Evolutionary conservation across 2,888 invertebrate genomes (phyloP), one percentile per base, ranked within the genome.

Genomic region (Chrysotoxum bicinctum): DNA sequence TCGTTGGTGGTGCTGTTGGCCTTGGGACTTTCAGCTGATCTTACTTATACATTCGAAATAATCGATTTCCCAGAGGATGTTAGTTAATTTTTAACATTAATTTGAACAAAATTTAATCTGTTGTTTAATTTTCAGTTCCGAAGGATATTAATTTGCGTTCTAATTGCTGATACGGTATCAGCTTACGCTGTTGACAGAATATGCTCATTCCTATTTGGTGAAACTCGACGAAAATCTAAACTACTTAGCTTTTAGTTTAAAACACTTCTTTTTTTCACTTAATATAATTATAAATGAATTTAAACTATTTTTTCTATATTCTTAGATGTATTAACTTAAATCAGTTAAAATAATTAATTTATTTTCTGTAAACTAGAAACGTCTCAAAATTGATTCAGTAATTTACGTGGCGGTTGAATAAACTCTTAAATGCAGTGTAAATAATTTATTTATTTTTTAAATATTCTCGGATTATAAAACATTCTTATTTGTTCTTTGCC

Each of bases 31-130:
- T 92, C 98, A 76, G 97, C 98, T 0, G 97, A 98, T 87, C 93
- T 99, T 82, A 95, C 97, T 72, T 93, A 94, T 87, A 96, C 97
- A 92, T 98, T 99, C 93, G 98, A 99, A 93, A 97, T 99, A 87
- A 97, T 99, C 9, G 95, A 97, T 90, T 97, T 99, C 92, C 98
- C 98, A 58, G 93, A 94, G 19, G 97, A 98, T 91, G 98, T 98
- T 93, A 94, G 95, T 93, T 87, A 70, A 70, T 26, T 50, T 21
- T 45, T n/a, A 7, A 43, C 14, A 1, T 14, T 19, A 1, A 9
- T 40, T 1, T 6, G 43, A 35, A 66, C 8, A 54, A n/a, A 19
- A 68, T 4, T 37, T 19, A 70, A 74, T 78, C 68, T 87, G 43
- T 81, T 87, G 88, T 89, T 91, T 88, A n/a, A 91, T 90, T 94